Conservation (phyloP, 1,140 invertebrate genomes). For the Cherax destructor region DNA sequence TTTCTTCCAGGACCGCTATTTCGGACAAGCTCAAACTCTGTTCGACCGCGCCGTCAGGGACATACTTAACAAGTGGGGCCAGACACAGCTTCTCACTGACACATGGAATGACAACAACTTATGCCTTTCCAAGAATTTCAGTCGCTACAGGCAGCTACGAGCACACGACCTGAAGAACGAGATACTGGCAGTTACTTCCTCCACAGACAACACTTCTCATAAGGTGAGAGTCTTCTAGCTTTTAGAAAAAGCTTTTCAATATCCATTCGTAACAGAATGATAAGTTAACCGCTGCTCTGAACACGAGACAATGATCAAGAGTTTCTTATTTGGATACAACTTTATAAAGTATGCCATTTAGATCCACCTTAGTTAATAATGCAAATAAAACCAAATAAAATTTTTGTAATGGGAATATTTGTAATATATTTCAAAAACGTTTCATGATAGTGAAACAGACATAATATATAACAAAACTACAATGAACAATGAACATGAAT, state of each 20-base stretch:
- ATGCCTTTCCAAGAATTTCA: neutral
- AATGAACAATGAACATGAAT: too few species aligned
- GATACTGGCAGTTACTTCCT: slow-evolving; percentile 32
- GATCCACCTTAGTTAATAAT: too few species aligned
- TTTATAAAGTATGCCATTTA: too few species aligned
- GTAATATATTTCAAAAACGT: too few species aligned
- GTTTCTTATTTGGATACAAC: too few species aligned
- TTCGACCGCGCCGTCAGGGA: slow-evolving; percentile 39
- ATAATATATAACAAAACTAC: too few species aligned
- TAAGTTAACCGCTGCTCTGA: too few species aligned
- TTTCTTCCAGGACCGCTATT: slow-evolving; percentile 54
- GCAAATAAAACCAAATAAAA: too few species aligned
- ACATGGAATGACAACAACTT: slow-evolving; percentile 18
- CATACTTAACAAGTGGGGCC: slow-evolving; percentile 3
- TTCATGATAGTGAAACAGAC: too few species aligned
- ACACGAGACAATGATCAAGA: too few species aligned
- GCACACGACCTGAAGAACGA: slow-evolving; percentile 43
- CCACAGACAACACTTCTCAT: slow-evolving; percentile 12
- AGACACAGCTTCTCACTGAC: slow-evolving; percentile 18
- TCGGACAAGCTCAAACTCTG: slow-evolving; percentile 12
- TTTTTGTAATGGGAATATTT: too few species aligned
- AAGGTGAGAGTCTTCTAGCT: slow-evolving; percentile 23
- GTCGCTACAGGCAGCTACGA: slow-evolving; percentile 42
- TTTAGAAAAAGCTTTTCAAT: neutral
- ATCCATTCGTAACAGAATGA: too few species aligned